Evolutionary conservation across 2,113 vertebrate genomes (phyloP).

Genomic region (Enhydra lutris): DNA sequence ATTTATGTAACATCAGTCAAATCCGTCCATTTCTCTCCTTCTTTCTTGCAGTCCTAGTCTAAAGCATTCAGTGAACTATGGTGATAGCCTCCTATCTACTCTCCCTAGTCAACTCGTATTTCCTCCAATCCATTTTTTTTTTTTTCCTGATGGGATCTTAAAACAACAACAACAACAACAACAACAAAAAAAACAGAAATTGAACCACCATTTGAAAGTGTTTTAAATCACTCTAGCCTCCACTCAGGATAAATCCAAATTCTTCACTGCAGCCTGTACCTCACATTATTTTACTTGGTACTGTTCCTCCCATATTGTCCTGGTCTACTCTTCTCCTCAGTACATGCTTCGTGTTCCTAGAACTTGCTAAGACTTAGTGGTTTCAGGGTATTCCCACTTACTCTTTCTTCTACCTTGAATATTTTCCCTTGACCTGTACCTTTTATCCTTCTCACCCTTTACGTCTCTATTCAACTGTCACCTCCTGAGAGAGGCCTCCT

Average conservation of each 20-base stretch:
- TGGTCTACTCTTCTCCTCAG: not conserved
- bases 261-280: not conserved
- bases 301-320: not conserved
- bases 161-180: too few species aligned
- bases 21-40: not conserved
- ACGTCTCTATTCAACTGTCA: not conserved
- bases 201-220: not conserved
- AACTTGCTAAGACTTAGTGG: not conserved
- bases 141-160: not conserved
- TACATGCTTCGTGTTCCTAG: not conserved
- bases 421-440: not conserved
- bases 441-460: not conserved
- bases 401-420: not conserved
- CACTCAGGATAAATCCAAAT: not conserved
- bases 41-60: not conserved
- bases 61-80: too few species aligned
- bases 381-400: not conserved
- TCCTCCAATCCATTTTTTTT: not conserved
- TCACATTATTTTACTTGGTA: not conserved
- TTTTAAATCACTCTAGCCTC: not conserved
- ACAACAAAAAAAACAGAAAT: not conserved
- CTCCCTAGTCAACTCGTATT: not conserved
- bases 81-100: not conserved
- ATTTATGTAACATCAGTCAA: not conserved
- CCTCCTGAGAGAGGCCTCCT: not conserved